phyloP scores from a whole-genome alignment of 2,113 vertebrate genomes.

The Phalacrocorax aristotelis region DNA sequence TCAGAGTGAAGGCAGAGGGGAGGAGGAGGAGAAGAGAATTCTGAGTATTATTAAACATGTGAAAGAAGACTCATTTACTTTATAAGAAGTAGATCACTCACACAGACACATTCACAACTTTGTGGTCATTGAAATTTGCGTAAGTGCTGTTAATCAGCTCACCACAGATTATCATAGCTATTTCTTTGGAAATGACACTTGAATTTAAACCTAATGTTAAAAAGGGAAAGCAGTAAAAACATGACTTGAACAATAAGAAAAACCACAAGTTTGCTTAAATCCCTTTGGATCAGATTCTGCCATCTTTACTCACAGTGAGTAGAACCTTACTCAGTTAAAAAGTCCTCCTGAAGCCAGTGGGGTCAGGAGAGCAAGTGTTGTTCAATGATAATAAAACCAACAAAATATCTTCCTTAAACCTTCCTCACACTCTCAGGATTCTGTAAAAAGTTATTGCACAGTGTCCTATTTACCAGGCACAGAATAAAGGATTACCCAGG shows the following conservation, averaged over 20 bases:
- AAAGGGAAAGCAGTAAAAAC: slow-evolving; percentile 64
- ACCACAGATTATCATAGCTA: slow-evolving; percentile 78
- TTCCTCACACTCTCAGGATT: not conserved
- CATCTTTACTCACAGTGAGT: not conserved
- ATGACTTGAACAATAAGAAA: slow-evolving; percentile 40
- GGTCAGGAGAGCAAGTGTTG: not conserved
- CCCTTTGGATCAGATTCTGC: not conserved
- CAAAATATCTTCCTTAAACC: not conserved
- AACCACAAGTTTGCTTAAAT: slow-evolving; percentile 23
- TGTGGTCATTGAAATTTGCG: slow-evolving; percentile 79
- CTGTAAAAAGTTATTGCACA: not conserved
- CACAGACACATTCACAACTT: slow-evolving; percentile 72
- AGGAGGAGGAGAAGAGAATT: slow-evolving; percentile 63
- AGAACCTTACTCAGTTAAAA: not conserved
- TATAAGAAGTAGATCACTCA: slow-evolving; percentile 76
- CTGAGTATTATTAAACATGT: slow-evolving; percentile 71
- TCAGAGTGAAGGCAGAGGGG: slow-evolving; percentile 57
- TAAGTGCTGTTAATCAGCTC: slow-evolving; percentile 79
- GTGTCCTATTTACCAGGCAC: not conserved
- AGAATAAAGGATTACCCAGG: not conserved
- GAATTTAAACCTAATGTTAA: slow-evolving; percentile 49
- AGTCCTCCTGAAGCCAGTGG: not conserved
- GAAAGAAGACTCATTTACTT: slow-evolving; percentile 81
- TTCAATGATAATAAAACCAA: not conserved
- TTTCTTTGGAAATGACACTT: slow-evolving; percentile 77